Conservation (phyloP, 2,888 invertebrate species). For the Aspidapion aeneum region DNA sequence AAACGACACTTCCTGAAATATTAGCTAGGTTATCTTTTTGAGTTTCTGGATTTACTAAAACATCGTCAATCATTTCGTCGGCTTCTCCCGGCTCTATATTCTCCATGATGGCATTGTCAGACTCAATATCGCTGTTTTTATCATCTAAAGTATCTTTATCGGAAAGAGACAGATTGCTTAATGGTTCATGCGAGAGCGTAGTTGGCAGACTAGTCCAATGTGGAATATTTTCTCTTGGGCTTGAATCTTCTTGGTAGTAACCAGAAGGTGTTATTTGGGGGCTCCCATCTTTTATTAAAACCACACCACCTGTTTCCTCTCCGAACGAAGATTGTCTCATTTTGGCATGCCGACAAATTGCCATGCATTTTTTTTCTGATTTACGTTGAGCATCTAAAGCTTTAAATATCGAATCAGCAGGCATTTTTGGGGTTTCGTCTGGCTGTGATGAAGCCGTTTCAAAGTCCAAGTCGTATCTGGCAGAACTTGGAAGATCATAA, state of each 20-base stretch:
- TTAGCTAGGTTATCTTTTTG: slow-evolving; percentile 7
- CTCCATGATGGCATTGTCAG: slow-evolving; percentile 16
- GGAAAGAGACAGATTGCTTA: slow-evolving; percentile 23
- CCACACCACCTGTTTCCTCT: slow-evolving; percentile 23
- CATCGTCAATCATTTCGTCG: slow-evolving; percentile 8
- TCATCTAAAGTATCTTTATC: slow-evolving; percentile 2
- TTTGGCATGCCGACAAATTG: slow-evolving; percentile 19
- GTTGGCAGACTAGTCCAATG: slow-evolving; percentile 16
- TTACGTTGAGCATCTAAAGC: neutral
- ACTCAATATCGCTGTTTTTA: slow-evolving; percentile 5
- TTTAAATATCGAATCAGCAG: neutral
- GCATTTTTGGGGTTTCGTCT: neutral
- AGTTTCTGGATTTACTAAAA: neutral
- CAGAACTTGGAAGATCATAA: neutral
- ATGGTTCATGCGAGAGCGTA: slow-evolving; percentile 2
- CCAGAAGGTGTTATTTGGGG: slow-evolving; percentile 18
- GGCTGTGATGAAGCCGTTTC: neutral
- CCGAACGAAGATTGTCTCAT: slow-evolving; percentile 19
- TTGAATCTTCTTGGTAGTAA: slow-evolving; percentile 18
- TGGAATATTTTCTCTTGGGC: slow-evolving; percentile 16
- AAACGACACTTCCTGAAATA: slow-evolving; percentile 15
- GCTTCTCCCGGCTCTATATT: slow-evolving; percentile 12
- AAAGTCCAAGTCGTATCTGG: neutral
- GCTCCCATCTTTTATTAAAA: slow-evolving; percentile 16
- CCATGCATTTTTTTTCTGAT: slow-evolving; percentile 19